Evolutionary conservation across 2,888 invertebrate genomes (phyloP).

Genomic region (Agrenia bidenticulata): DNA sequence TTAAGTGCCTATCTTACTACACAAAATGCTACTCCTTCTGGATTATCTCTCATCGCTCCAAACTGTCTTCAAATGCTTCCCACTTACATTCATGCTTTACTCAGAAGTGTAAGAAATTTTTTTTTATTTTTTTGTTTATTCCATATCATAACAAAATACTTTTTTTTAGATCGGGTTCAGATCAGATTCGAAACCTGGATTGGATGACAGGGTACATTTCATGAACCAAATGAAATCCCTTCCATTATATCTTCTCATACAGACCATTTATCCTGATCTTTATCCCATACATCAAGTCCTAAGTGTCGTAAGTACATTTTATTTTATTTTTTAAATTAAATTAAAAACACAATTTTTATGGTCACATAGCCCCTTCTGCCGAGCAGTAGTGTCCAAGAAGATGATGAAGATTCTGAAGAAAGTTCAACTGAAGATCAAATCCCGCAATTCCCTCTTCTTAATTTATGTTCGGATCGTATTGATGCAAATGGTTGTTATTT

Average conservation of each 20-base stretch:
- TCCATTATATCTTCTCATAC: constrained; percentile 77
- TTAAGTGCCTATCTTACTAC: constrained; percentile 71
- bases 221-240: constrained; percentile 91
- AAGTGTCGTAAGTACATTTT: constrained; percentile 57
- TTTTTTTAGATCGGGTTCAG: constrained; percentile 77
- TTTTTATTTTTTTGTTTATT: too few relatives aligned
- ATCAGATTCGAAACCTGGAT: constrained; percentile 78
- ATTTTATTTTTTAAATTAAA: neutral
- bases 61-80: constrained; percentile 78
- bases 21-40: constrained; percentile 57
- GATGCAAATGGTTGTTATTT: constrained; percentile 83
- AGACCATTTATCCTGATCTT: constrained; percentile 85
- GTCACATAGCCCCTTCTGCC: neutral
- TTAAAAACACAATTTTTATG: neutral
- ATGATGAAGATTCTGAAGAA: neutral
- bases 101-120: constrained; percentile 71
- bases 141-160: neutral
- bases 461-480: constrained; percentile 74
- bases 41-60: constrained; percentile 70
- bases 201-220: constrained; percentile 90
- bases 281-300: constrained; percentile 80
- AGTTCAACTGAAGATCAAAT: constrained; percentile 39
- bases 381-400: too few relatives aligned
- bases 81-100: constrained; percentile 80
- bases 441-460: constrained; percentile 70